Evolutionary conservation across 2,888 invertebrate species (phyloP).

Genomic region (Branchellion lobata): DNA sequence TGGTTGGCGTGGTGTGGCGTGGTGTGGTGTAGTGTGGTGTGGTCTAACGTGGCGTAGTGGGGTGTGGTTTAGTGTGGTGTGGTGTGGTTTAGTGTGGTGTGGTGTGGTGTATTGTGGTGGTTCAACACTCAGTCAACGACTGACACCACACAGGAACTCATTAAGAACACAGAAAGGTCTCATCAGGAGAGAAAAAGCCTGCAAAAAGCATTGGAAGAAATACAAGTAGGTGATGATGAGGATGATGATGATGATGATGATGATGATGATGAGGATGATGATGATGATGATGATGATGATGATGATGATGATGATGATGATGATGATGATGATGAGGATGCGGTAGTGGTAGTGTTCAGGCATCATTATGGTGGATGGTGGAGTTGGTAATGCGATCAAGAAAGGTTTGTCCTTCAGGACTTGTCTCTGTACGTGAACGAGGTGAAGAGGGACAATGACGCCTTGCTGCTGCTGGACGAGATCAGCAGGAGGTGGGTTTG

Average conservation of each 20-base stretch:
- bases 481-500: slow-evolving; percentile 71
- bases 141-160: slow-evolving; percentile 59
- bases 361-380: neutral
- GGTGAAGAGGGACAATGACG: slow-evolving; percentile 92
- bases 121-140: slow-evolving; percentile 85
- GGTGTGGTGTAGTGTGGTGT: too few relatives aligned
- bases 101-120: too few relatives aligned
- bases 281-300: slow-evolving; percentile 38
- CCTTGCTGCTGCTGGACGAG: slow-evolving; percentile 82
- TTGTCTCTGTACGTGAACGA: slow-evolving; percentile 96
- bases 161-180: slow-evolving; percentile 65
- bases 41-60: too few relatives aligned
- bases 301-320: slow-evolving; percentile 16
- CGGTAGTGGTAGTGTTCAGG: neutral
- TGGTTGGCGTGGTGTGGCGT: too few relatives aligned
- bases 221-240: slow-evolving; percentile 64
- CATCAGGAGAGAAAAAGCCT: slow-evolving; percentile 82
- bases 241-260: slow-evolving; percentile 44
- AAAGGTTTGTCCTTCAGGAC: slow-evolving; percentile 65
- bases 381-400: neutral
- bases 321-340: slow-evolving; percentile 18
- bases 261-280: slow-evolving; percentile 44
- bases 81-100: too few relatives aligned
- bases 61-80: too few relatives aligned
- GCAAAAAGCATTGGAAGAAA: slow-evolving; percentile 84